Evolutionary conservation across 2,113 vertebrate species (phyloP).

Genomic region (Hypanus sabinus): DNA sequence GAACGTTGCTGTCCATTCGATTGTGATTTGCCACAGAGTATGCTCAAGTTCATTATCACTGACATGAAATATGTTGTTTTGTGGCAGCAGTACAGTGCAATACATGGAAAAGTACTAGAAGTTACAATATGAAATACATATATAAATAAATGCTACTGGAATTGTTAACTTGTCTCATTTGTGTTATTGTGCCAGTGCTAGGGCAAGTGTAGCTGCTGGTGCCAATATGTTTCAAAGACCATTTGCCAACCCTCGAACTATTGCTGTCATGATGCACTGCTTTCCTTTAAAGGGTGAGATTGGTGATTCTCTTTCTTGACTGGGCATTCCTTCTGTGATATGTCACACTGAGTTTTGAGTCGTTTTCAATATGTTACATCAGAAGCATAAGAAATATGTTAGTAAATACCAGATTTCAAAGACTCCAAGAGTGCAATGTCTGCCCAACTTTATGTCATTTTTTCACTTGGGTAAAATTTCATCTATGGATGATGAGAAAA

Average conservation of each 20-base stretch:
- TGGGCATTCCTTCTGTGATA: background rate
- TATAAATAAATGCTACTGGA: background rate
- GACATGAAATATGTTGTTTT: no score
- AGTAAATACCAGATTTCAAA: background rate
- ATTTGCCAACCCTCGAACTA: background rate
- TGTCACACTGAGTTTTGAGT: background rate
- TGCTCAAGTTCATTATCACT: no score
- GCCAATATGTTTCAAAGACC: background rate
- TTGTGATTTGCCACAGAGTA: no score
- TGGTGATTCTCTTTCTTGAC: background rate
- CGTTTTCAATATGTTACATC: background rate
- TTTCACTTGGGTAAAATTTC: background rate
- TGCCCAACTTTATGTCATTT: background rate
- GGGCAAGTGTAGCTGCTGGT: background rate
- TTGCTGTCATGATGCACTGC: background rate
- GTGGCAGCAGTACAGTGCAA: no score
- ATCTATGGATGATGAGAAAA: background rate
- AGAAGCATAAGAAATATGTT: no score
- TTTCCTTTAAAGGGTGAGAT: no score
- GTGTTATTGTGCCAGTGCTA: background rate
- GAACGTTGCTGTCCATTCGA: no score
- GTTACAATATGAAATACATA: no score
- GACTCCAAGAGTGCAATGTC: background rate
- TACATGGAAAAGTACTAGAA: no score
- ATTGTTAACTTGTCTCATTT: background rate